A percentile compares a stretch with the other conserved stretches of the same genome.
Conservation (phyloP, 1,140 invertebrate genomes). For the Aphidius ervi region DNA sequence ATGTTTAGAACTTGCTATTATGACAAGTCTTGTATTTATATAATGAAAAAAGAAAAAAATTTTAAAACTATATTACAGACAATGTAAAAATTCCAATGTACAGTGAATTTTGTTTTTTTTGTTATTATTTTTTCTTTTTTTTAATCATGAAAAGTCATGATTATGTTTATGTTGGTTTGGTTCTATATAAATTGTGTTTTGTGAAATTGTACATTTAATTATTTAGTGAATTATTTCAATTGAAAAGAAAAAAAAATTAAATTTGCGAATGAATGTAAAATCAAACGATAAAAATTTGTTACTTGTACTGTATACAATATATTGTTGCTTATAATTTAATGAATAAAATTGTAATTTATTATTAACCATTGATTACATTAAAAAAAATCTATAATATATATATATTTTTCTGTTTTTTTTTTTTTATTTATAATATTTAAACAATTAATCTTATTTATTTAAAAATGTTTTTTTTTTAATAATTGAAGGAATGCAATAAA, state of each 20-base stretch:
- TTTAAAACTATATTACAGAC: conserved; percentile 13
- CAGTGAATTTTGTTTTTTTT: conserved; percentile 12
- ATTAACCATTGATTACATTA: conserved; percentile 19
- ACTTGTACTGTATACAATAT: conserved; percentile 29
- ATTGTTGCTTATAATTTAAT: conserved; percentile 45
- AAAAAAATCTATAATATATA: conserved; percentile 34
- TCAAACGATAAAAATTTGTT: conserved; percentile 21
- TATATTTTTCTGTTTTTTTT: conserved; percentile 19
- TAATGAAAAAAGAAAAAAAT: conserved; percentile 6
- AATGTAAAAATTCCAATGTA: conserved; percentile 21
- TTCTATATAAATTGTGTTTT: background rate
- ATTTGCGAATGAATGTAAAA: too few species aligned
- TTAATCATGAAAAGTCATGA: background rate
- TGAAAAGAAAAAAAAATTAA: background rate
- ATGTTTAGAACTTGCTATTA: conserved; percentile 33
- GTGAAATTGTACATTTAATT: too few species aligned
- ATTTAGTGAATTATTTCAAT: too few species aligned
- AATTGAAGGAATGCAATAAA: conserved; percentile 23
- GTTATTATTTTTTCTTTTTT: conserved; percentile 7
- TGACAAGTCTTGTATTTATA: conserved; percentile 30
- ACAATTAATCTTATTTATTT: background rate
- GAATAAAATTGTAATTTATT: conserved; percentile 47
- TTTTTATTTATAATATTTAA: background rate
- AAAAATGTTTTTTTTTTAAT: conserved; percentile 18
- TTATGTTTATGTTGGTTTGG: conserved; percentile 16